phyloP scores from a whole-genome alignment of 2,113 vertebrate species.

The Dipodomys merriami region DNA sequence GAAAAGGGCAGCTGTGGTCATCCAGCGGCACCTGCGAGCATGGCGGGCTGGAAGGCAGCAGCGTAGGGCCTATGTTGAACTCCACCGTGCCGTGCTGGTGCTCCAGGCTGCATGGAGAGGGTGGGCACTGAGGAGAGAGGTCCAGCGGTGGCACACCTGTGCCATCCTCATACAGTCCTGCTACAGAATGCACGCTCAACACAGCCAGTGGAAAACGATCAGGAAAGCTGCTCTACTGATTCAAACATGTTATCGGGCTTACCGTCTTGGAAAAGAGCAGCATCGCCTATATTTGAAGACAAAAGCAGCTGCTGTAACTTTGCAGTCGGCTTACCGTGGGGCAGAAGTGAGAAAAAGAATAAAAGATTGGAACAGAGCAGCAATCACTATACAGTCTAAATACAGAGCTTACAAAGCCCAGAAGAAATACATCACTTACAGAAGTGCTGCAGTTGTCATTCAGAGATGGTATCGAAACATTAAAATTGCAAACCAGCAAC shows the following conservation, averaged over 20 bases:
- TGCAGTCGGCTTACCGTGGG: conserved; percentile 91
- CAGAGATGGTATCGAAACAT: conserved; percentile 87
- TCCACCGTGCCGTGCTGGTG: conserved; percentile 74
- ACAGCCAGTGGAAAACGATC: conserved; percentile 80
- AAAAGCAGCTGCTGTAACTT: conserved; percentile 81
- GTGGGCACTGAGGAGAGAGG: conserved; percentile 81
- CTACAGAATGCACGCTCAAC: conserved; percentile 86
- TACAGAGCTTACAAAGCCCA: conserved; percentile 84
- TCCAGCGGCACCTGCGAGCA: conserved; percentile 90
- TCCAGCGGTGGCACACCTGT: conserved; percentile 77
- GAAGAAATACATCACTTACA: conserved; percentile 83
- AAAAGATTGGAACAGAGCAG: conserved; percentile 83
- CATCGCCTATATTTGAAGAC: conserved; percentile 80
- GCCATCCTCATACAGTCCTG: conserved; percentile 89
- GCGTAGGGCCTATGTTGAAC: conserved; percentile 74
- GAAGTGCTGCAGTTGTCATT: conserved; percentile 83
- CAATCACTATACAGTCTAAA: conserved; percentile 86
- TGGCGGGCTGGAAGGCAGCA: conserved; percentile 75
- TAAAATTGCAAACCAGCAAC: conserved; percentile 70
- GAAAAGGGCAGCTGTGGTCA: conserved; percentile 77
- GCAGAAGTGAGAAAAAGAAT: conserved; percentile 84
- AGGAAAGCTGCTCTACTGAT: conserved; percentile 85
- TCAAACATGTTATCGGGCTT: conserved; percentile 88
- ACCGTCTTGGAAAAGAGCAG: conserved; percentile 71
- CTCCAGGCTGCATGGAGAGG: conserved; percentile 92